phyloP scores from a whole-genome alignment of 2,113 vertebrate genomes.

The Oxyura jamaicensis region DNA sequence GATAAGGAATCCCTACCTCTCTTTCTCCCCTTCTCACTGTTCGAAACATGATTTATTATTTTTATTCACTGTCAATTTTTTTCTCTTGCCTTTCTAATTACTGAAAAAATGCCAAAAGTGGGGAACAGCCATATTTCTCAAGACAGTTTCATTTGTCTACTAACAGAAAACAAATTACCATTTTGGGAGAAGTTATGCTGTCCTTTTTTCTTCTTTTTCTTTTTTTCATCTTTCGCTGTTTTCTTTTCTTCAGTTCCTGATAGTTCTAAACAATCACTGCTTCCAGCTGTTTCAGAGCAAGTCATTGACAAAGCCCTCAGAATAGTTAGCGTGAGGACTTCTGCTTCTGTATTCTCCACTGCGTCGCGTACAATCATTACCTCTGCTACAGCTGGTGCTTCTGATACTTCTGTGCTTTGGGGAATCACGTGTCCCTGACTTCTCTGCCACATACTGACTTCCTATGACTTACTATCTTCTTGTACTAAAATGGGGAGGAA shows the following conservation, averaged over 20 bases:
- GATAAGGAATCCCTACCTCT: background rate
- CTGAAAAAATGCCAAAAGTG: background rate
- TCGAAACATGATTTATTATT: background rate
- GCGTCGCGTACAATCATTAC: background rate
- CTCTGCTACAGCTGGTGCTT: conserved; percentile 34
- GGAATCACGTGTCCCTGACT: background rate
- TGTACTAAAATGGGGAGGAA: background rate
- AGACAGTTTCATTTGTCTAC: background rate
- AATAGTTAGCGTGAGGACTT: background rate
- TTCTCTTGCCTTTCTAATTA: background rate
- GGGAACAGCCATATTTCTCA: background rate
- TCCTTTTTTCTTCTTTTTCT: conserved; percentile 13
- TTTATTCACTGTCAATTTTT: background rate
- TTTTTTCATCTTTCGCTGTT: background rate
- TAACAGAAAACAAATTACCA: background rate
- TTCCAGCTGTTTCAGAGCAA: background rate
- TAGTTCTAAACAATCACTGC: background rate
- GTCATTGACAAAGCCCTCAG: conserved; percentile 49
- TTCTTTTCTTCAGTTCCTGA: background rate
- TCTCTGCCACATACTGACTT: background rate
- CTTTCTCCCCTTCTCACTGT: background rate
- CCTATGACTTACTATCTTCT: background rate
- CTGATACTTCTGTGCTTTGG: background rate
- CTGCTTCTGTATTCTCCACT: background rate
- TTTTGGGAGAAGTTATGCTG: background rate